Conservation (phyloP, 2,113 vertebrate genomes). For the Dascyllus trimaculatus region DNA sequence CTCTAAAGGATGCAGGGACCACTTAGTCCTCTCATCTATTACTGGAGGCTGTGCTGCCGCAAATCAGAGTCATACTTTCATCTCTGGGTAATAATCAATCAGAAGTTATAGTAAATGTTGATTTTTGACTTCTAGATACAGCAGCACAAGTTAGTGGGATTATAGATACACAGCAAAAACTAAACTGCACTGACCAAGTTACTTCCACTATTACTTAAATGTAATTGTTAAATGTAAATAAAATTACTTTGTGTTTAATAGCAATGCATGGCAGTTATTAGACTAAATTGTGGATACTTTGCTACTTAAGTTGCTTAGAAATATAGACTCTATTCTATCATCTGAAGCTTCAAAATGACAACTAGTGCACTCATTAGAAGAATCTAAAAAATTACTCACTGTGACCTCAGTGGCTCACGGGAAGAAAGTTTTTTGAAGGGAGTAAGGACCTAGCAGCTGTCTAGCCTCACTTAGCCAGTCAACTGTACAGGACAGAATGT, state of each 20-base stretch:
- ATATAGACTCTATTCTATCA: no score
- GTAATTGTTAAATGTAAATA: background rate
- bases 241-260: background rate
- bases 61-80: constrained; percentile 39
- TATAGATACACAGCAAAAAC: background rate
- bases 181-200: background rate
- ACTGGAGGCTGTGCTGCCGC: constrained; percentile 37
- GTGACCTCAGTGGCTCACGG: background rate
- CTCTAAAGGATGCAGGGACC: constrained; percentile 25
- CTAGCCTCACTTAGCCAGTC: no score
- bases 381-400: background rate
- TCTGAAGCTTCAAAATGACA: no score
- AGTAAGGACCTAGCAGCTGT: no score
- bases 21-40: constrained; percentile 48
- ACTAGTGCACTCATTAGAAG: background rate
- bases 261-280: background rate
- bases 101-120: constrained; percentile 13
- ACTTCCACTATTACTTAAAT: background rate
- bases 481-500: no score
- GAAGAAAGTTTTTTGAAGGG: background rate
- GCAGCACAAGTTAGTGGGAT: constrained; percentile 5
- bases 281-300: background rate
- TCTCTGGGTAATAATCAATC: constrained; percentile 41
- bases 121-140: constrained; percentile 16
- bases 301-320: no score